A percentile compares a stretch with the other conserved stretches of the same genome.
Conservation (phyloP, 2,888 invertebrate genomes). For the Shargacucullia verbasci region DNA sequence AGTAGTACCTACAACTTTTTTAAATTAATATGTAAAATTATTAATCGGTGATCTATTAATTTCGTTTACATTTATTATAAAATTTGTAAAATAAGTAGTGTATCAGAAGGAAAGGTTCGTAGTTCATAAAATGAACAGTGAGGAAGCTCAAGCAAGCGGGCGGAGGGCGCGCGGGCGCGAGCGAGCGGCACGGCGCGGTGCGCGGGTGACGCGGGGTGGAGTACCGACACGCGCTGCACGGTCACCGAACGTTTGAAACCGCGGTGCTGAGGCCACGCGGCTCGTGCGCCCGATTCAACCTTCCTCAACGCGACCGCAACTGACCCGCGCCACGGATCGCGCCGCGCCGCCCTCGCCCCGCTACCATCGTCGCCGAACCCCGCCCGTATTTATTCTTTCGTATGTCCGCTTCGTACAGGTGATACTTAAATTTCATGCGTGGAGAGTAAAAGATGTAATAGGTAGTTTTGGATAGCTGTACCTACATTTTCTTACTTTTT, state of each 20-base stretch:
- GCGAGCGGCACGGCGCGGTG: constrained; percentile 62
- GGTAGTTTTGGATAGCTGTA: too few relatives aligned
- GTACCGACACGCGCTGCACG: constrained; percentile 88
- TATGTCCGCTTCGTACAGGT: constrained; percentile 20
- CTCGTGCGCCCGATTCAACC: constrained; percentile 89
- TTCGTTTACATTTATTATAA: too few relatives aligned
- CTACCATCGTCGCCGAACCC: constrained; percentile 35
- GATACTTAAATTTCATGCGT: neutral
- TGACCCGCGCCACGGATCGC: constrained; percentile 85
- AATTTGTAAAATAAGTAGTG: constrained; percentile 6
- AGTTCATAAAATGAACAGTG: constrained; percentile 54
- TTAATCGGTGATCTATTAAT: too few relatives aligned
- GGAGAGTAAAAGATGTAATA: too few relatives aligned
- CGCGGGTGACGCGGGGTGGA: constrained; percentile 74
- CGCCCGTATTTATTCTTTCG: constrained; percentile 45
- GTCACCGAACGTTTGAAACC: constrained; percentile 87
- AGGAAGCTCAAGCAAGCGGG: constrained; percentile 46
- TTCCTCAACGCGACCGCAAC: constrained; percentile 89
- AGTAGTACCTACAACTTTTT: too few relatives aligned
- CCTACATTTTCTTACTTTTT: too few relatives aligned
- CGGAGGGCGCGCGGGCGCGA: constrained; percentile 50
- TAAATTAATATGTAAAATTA: too few relatives aligned
- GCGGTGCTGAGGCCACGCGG: constrained; percentile 79
- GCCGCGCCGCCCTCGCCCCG: constrained; percentile 60
- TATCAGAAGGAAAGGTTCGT: constrained; percentile 44